A percentile compares a stretch with the other conserved stretches of the same genome.
Evolutionary conservation across 1,140 invertebrate species (phyloP).

Genomic region (Lanistes nyassanus): DNA sequence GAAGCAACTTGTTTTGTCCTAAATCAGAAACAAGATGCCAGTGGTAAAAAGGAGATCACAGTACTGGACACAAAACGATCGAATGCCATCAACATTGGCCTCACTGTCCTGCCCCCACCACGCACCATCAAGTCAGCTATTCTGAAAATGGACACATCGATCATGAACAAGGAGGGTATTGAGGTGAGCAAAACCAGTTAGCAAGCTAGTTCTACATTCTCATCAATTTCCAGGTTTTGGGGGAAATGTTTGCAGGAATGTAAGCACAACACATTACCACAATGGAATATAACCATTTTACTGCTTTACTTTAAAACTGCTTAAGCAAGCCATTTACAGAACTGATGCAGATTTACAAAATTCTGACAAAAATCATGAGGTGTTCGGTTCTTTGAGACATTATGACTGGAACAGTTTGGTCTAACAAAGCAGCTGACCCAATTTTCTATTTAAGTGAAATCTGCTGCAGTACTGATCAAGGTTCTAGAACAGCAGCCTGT

Average conservation of each 20-base stretch:
- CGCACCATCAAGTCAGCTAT: slow-evolving; percentile 96
- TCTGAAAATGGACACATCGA: slow-evolving; percentile 98
- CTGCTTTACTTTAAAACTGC: too few species aligned
- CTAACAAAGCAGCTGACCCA: too few species aligned
- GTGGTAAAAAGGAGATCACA: slow-evolving; percentile 94
- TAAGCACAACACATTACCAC: not conserved
- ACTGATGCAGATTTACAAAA: too few species aligned
- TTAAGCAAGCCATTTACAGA: too few species aligned
- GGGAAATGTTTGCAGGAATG: not conserved
- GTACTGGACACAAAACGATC: slow-evolving; percentile 97
- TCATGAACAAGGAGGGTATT: slow-evolving; percentile 98
- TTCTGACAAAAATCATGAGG: too few species aligned
- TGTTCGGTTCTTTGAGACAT: too few species aligned
- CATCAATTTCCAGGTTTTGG: not conserved
- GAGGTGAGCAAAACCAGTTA: slow-evolving; percentile 73
- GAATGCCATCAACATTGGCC: slow-evolving; percentile 99
- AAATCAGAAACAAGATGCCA: slow-evolving; percentile 87
- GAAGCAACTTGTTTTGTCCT: too few species aligned
- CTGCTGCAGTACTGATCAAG: too few species aligned
- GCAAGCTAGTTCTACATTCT: not conserved
- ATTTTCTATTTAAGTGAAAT: too few species aligned
- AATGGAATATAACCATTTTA: too few species aligned
- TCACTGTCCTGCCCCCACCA: slow-evolving; percentile 97
- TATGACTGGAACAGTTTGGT: too few species aligned
- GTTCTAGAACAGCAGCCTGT: too few species aligned